Conservation (phyloP, 1,140 invertebrate genomes). For the Tetramorium alpestre region DNA sequence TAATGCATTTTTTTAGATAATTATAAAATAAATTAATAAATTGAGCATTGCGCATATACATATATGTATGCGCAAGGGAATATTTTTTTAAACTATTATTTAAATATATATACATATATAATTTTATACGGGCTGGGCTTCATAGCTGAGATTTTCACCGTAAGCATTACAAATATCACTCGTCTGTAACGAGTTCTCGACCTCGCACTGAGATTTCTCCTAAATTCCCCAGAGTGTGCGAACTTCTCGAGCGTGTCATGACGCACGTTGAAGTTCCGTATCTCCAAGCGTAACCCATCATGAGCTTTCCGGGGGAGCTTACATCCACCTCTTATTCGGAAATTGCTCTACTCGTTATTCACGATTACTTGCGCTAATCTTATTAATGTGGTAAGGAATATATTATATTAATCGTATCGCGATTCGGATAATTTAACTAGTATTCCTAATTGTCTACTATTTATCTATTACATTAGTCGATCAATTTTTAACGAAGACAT, state of each 20-base stretch:
- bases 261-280: conserved; percentile 57
- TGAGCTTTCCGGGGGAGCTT: conserved; percentile 42
- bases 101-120: not conserved
- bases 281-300: conserved; percentile 57
- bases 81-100: conserved; percentile 3
- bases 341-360: conserved; percentile 56
- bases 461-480: conserved; percentile 20
- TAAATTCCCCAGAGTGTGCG: conserved; percentile 49
- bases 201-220: conserved; percentile 45
- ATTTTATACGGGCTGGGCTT: not conserved
- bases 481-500: not conserved
- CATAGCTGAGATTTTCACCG: conserved; percentile 16
- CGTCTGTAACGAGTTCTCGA: conserved; percentile 57
- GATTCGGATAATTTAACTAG: not conserved
- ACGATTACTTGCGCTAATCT: conserved; percentile 49
- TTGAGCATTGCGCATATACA: not conserved
- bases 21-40: conserved; percentile 17
- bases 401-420: conserved; percentile 20
- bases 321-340: conserved; percentile 52
- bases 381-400: conserved; percentile 15
- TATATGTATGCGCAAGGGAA: not conserved
- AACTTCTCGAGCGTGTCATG: conserved; percentile 59
- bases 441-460: not conserved
- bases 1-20: not conserved
- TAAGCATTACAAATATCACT: conserved; percentile 60